Base-by-base conservation (phyloP, 1,140 invertebrate species). In the Cydia strobilella region DNA sequence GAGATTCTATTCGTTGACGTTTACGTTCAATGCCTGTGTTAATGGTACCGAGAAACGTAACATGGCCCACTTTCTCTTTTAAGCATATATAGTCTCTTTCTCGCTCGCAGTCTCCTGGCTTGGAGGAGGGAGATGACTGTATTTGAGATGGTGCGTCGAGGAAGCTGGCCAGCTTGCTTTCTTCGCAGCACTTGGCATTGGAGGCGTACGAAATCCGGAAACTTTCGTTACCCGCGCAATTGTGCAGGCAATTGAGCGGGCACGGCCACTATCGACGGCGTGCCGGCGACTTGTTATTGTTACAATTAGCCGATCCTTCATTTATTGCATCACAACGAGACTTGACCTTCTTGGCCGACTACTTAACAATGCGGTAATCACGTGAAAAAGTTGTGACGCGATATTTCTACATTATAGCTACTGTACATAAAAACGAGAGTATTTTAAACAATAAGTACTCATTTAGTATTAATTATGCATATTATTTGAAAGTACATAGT, bases 61-160 rank as follows among this genome's bases (percentile, higher is more conserved):
- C 88, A 84, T 90, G 88, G 89, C 90, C 90, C 90, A 91, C 90
- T 93, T 93, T 93, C 90, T 93, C 90, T 93, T 91, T 92, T 93
- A 90, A 91, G 84, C 86, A 83, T 82, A 86, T 83, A 79, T 80
- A 76, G 86, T 93, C 90, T 90, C 89, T 86, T 81, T 91, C 86
- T 83, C 76, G 78, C 81, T 77, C 82, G 80, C 75, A 66, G 66
- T 76, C 48, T 75, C 76, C 74, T 74, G 73, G 78, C 74, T 79
- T 72, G 81, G 59, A 71, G 78, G 84, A 91, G 84, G 74, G 89
- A 90, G 90, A 90, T 84, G 86, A 86, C 82, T 75, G 77, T 85
- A 90, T 84, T 81, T 83, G 73, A 85, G 80, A 85, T 80, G 80
- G 73, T 88, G 79, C 81, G 76, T 42, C 62, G 72, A 75, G 77